Evolutionary conservation across 2,797 vertebrate species (phyloP).

Genomic region (Phoeniculus purpureus): DNA sequence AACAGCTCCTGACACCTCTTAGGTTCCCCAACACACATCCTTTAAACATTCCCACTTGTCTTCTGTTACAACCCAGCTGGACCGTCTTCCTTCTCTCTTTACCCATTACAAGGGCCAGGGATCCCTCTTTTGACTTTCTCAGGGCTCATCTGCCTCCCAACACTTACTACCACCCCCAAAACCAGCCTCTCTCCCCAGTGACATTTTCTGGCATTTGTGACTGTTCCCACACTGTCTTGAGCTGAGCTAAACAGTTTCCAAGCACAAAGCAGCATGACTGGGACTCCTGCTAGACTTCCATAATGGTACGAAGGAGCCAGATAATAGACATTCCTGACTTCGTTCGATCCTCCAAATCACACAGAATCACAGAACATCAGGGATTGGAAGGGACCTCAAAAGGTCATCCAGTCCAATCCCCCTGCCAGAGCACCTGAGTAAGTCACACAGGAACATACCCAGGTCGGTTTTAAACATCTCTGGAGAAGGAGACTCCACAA

Average conservation of each 20-base stretch:
- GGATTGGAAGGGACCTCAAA: too few species aligned
- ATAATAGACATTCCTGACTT: conserved; percentile 15
- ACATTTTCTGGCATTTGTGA: not conserved
- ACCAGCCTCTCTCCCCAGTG: not conserved
- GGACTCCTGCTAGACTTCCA: conserved; percentile 15
- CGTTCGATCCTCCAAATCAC: not conserved
- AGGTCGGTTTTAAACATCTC: too few species aligned
- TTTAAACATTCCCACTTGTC: not conserved
- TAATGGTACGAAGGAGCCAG: not conserved
- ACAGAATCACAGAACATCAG: too few species aligned
- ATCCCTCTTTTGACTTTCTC: not conserved
- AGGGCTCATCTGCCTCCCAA: not conserved
- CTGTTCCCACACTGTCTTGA: not conserved
- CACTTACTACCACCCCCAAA: not conserved
- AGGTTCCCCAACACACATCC: not conserved
- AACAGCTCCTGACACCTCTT: not conserved
- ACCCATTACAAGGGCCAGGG: not conserved
- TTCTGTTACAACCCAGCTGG: not conserved
- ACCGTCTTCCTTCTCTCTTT: not conserved
- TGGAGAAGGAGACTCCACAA: too few species aligned
- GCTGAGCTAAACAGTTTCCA: conserved; percentile 9
- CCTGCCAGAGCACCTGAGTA: too few species aligned
- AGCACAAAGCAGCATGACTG: conserved; percentile 16
- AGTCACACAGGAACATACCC: too few species aligned
- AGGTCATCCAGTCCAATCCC: too few species aligned